Evolutionary conservation across 1,140 invertebrate species (phyloP).

Genomic region (Platyscapa corneri): DNA sequence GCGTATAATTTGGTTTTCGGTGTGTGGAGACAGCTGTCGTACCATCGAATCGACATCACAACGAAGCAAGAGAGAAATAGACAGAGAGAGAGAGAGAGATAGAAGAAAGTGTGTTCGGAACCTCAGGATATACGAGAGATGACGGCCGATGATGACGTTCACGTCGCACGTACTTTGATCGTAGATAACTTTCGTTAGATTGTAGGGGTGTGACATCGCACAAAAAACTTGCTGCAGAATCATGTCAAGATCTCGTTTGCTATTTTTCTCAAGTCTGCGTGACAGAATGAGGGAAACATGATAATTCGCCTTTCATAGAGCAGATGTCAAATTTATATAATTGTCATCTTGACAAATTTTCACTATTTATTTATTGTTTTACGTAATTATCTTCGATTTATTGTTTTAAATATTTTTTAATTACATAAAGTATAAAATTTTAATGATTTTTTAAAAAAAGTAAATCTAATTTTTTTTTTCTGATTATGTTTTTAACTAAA

Average conservation of each 20-base stretch:
- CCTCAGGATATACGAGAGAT: conserved; percentile 36
- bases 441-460: no score
- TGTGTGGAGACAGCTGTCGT: conserved; percentile 72
- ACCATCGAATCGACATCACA: conserved; percentile 54
- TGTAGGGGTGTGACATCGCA: conserved; percentile 57
- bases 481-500: no score
- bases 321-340: conserved; percentile 45
- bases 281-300: conserved; percentile 40
- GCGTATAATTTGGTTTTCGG: conserved; percentile 73
- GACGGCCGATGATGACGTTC: conserved; percentile 57
- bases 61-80: background rate
- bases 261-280: conserved; percentile 25
- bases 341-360: conserved; percentile 32
- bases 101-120: background rate
- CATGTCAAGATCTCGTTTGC: conserved; percentile 53
- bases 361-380: background rate
- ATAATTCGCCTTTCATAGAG: conserved; percentile 29
- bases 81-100: conserved; percentile 17
- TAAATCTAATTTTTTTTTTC: no score
- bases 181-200: conserved; percentile 66
- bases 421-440: no score
- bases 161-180: conserved; percentile 66
- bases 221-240: conserved; percentile 56
- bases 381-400: background rate
- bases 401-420: no score